Evolutionary conservation across 2,113 vertebrate genomes (phyloP), one percentile per base, ranked within the genome.

Genomic region (Hippolais icterina): DNA sequence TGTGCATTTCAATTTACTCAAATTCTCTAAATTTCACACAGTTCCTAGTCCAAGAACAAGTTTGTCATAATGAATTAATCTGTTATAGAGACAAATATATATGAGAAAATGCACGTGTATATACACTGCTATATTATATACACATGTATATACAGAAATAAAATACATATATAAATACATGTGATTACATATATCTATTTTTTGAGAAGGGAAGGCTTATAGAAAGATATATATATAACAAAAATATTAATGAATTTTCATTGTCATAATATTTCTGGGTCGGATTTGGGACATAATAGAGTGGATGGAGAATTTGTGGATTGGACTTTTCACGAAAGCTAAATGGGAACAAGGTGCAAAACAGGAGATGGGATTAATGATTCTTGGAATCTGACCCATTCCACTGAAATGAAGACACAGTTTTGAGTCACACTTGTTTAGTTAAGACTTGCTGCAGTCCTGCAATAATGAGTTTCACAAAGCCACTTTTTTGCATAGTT

Each of bases 401-500:
- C 39, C 28, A 24, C 33, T 56, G 49, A 87, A 83, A 53, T 20
- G 56, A 81, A 65, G 86, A 46, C 41, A 24, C 9, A 31, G 4
- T 16, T 90, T 57, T 46, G 31, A 75, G 24, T 69, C 57, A n/a
- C 15, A 33, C 3, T 83, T 90, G n/a, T 87, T 92, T 92, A 68
- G 42, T 49, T 74, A 89, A 89, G 75, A 21, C 57, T 93, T 60
- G 39, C 47, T 52, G 39, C 60, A 90, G 44, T 81, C 75, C 49
- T 5, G 13, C 29, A 66, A 8, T 54, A 70, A 82, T 60, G 54
- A 22, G 5, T 81, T 93, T 80, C 64, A 74, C 47, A 82, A 70
- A 81, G n/a, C n/a, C 27, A 25, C 23, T 86, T 94, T 84, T 85
- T 90, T 93, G 72, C 52, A 71, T 81, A 88, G 72, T 90, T 86